phyloP scores from a whole-genome alignment of 2,797 vertebrate species.

The Bradypodion pumilum region DNA sequence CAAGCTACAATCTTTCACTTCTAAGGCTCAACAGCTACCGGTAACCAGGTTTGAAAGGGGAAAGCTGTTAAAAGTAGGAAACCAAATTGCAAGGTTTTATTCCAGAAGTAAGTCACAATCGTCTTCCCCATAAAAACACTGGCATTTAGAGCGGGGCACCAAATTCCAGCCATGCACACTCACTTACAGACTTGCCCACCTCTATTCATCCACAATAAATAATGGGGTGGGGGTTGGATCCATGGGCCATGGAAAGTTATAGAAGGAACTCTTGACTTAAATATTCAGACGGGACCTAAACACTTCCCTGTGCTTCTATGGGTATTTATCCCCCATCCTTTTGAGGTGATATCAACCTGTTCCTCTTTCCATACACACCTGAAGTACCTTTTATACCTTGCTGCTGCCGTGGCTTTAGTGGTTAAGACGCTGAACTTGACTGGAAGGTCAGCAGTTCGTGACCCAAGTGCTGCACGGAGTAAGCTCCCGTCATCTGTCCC shows the following conservation, averaged over 20 bases:
- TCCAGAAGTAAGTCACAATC: conserved; percentile 12
- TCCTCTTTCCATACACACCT: neutral
- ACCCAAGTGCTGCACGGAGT: no score
- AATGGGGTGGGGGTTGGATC: conserved; percentile 6
- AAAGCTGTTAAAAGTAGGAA: neutral
- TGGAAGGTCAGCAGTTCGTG: no score
- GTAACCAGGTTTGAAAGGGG: conserved; percentile 19
- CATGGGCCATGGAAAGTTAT: neutral
- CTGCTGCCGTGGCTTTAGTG: no score
- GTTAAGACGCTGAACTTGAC: no score
- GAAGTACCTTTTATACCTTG: conserved; percentile 28
- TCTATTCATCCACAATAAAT: conserved; percentile 44
- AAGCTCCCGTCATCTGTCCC: no score
- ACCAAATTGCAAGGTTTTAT: conserved; percentile 19
- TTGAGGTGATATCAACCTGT: neutral
- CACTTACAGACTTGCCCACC: conserved; percentile 25
- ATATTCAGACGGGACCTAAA: neutral
- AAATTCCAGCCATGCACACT: conserved; percentile 40
- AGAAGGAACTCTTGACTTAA: neutral
- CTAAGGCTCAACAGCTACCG: conserved; percentile 25
- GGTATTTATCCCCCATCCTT: neutral
- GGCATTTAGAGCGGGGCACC: conserved; percentile 18
- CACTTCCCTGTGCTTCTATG: conserved; percentile 6
- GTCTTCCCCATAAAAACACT: conserved; percentile 3
- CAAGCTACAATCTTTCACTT: conserved; percentile 24